Base-by-base conservation (phyloP, 2,888 invertebrate genomes). In the Stegophylla sp. region DNA sequence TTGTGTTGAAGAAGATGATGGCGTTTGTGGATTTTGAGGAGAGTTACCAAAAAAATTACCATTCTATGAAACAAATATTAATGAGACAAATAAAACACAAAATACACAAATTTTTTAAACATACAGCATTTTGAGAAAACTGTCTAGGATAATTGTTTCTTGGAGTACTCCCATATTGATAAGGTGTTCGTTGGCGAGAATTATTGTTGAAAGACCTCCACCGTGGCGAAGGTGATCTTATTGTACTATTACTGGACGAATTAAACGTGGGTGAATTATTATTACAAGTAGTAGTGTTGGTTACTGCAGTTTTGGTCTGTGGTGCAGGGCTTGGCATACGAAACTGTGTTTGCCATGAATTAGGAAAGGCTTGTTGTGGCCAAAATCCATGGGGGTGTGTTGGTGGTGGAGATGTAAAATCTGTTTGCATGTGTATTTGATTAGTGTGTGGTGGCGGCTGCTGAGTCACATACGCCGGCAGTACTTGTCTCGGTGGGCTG, bases 61-160 rank as follows among this genome's bases (percentile, higher is more conserved):
- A 67, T 71, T 79, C 79, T 79, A 12, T 17, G 41, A 34, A 71
- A 63, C 1, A 75, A 48, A 64, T 34, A 34, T 64, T 12, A 61
- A 63, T 48, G 1, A 28, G 5, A 9, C 28, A 9, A 67, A 45
- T 73, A 61, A 4, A 45, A 67, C 56, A 28, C 2, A n/a, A n/a
- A n/a, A n/a, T n/a, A n/a, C n/a, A n/a, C 34, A 34, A 5, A 34
- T 34, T 34, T 34, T 34, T 17, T 28, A 28, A 45, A 71, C 79
- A 48, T 63, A 79, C 79, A 41, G 48, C 48, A 51, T 63, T 79
- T 69, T 61, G 61, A 7, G 79, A 61, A n/a, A 79, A 79, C 23
- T 79, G 79, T 61, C 79, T 71, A 13, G 79, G 69, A 34, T 79
- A 71, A 48, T 51, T 79, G 28, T 79, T 79, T 59, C 79, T 71